Evolutionary conservation across 2,888 invertebrate genomes (phyloP).

Genomic region (Pinctada fucata): DNA sequence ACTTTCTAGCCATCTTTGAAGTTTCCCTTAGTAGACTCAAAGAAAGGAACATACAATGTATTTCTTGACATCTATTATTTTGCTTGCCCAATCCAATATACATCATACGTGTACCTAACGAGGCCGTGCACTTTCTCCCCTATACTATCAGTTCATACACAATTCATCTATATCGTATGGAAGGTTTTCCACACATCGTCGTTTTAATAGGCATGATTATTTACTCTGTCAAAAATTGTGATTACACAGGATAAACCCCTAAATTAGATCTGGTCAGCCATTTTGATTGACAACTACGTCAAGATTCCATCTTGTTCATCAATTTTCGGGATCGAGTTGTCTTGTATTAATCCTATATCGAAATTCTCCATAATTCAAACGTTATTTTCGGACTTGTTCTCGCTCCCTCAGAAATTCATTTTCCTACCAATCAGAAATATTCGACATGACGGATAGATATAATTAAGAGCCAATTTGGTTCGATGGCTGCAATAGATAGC

Average conservation of each 20-base stretch:
- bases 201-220: constrained; percentile 3
- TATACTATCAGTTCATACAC: too few relatives aligned
- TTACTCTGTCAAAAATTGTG: constrained; percentile 14
- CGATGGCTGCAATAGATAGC: background rate
- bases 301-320: constrained; percentile 13
- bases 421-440: background rate
- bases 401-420: background rate
- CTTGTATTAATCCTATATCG: constrained; percentile 6
- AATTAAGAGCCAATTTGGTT: constrained; percentile 1
- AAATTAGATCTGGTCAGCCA: constrained; percentile 19
- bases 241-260: background rate
- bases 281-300: constrained; percentile 11
- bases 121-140: too few relatives aligned
- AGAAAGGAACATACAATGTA: too few relatives aligned
- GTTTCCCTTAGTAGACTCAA: too few relatives aligned
- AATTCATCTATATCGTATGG: too few relatives aligned
- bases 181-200: background rate
- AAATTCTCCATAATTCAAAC: constrained; percentile 7
- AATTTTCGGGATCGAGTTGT: constrained; percentile 11
- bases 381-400: background rate
- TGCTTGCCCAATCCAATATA: too few relatives aligned
- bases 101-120: too few relatives aligned
- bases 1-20: too few relatives aligned
- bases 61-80: too few relatives aligned
- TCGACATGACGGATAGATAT: background rate